Percentiles rank a stretch among this genome's conserved stretches.
Evolutionary conservation across 2,888 invertebrate genomes (phyloP).

Genomic region (Agrochola lychnidis): DNA sequence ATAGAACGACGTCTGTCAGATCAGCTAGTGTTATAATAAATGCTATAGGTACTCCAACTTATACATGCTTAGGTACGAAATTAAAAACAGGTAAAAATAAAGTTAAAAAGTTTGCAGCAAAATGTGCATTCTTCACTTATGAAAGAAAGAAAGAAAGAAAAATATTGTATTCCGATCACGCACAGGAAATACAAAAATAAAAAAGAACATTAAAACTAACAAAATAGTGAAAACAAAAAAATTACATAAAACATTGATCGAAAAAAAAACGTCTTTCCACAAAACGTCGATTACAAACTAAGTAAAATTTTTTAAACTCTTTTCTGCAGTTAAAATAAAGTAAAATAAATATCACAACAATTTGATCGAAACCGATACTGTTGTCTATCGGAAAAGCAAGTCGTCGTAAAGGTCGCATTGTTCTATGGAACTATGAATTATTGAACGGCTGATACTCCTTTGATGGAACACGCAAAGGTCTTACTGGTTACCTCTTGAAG

Average conservation of each 20-base stretch:
- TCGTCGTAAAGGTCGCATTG: conserved; percentile 59
- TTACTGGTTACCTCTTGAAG: conserved; percentile 50
- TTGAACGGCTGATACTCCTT: conserved; percentile 64
- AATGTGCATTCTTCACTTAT: background rate
- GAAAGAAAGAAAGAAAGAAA: too few relatives aligned
- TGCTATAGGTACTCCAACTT: too few relatives aligned
- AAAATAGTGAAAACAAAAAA: too few relatives aligned
- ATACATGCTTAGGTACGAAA: too few relatives aligned
- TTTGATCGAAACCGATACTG: conserved; percentile 19
- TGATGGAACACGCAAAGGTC: conserved; percentile 76
- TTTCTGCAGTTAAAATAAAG: conserved; percentile 23
- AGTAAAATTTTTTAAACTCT: conserved; percentile 13
- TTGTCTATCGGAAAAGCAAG: conserved; percentile 19
- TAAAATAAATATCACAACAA: conserved; percentile 28
- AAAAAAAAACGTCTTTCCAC: background rate
- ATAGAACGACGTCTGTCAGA: too few relatives aligned
- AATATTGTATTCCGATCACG: too few relatives aligned
- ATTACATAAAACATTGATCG: too few relatives aligned
- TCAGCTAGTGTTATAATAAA: too few relatives aligned
- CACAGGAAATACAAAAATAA: too few relatives aligned
- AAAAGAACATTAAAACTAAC: too few relatives aligned
- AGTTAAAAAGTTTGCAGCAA: background rate
- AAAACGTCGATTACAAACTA: background rate
- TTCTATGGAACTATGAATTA: conserved; percentile 71
- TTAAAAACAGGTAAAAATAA: background rate